Conservation (phyloP, 2,888 invertebrate species). For the Seladonia tumulorum region DNA sequence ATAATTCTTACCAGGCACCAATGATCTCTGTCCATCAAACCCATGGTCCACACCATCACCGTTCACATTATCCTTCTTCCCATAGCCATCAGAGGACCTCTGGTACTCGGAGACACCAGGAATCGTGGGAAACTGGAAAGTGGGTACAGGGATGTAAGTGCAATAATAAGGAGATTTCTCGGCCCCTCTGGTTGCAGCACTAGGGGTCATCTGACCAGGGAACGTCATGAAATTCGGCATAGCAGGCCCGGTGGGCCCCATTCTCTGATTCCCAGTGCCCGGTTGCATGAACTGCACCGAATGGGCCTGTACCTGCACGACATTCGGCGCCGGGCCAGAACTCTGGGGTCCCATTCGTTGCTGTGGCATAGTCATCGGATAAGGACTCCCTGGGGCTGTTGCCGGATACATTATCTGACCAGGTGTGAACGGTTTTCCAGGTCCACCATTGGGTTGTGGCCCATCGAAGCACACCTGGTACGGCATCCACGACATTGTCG, state of each 20-base stretch:
- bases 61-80: background rate
- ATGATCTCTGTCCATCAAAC: background rate
- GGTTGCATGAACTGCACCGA: constrained; percentile 50
- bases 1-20: background rate
- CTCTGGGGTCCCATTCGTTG: constrained; percentile 29
- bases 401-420: constrained; percentile 47
- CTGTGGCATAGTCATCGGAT: constrained; percentile 27
- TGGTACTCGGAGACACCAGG: constrained; percentile 70
- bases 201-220: constrained; percentile 29
- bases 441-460: constrained; percentile 6
- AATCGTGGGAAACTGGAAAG: constrained; percentile 71
- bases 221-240: constrained; percentile 33
- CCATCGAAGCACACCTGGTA: constrained; percentile 75
- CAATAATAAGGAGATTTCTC: constrained; percentile 71
- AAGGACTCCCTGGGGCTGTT: constrained; percentile 40
- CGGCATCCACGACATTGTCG: constrained; percentile 70
- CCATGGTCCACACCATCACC: no score
- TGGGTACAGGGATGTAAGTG: constrained; percentile 73
- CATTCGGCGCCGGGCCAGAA: constrained; percentile 38
- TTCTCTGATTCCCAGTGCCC: background rate
- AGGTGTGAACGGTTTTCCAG: constrained; percentile 1
- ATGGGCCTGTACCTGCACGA: constrained; percentile 54
- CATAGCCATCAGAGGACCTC: constrained; percentile 27
- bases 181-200: background rate
- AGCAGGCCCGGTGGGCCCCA: constrained; percentile 59